Base-by-base conservation (phyloP, 2,888 invertebrate species). In the Calameuta idolon region DNA sequence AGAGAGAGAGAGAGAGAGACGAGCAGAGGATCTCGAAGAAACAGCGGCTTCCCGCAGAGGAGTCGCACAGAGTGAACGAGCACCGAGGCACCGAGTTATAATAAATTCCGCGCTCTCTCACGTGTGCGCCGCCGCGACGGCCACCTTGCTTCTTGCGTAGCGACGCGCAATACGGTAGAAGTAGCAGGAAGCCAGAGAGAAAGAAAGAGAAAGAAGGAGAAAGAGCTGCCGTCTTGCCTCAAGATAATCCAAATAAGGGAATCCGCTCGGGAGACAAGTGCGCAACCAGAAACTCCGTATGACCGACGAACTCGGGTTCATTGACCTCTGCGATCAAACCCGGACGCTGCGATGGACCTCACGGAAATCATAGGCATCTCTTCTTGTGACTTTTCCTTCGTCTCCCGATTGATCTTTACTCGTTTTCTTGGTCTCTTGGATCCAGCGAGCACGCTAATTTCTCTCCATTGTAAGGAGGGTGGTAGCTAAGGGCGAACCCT, bases 221-320 rank as follows among this genome's bases (percentile, higher is more conserved):
- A 76, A 78, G 12, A 69, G 75, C 75, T 40, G 34, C 30, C 11
- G 34, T 71, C 55, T 55, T 55, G 73, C 33, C 35, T 74, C 76
- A 69, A 75, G 73, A 73, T 69, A 74, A 74, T 83, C 89, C 88
- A 86, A 89, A 90, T 90, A 90, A 89, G 89, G 90, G 85, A 89
- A 89, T 89, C 87, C 87, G 84, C 79, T 81, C 83, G 83, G 82
- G 86, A 86, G 90, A 90, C 89, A 90, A 89, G 89, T 89, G 89
- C 84, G 81, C 86, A 84, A 85, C 86, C 82, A 84, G 79, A 83
- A 86, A 85, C 83, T 83, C 79, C 82, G 81, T 85, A 85, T 89
- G 90, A 89, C 88, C 90, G 89, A 88, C 88, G 90, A 89, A 88
- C 89, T 83, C 75, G 74, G n/a, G 76, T 34, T 76, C 75, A 69